Conservation (phyloP, 2,888 invertebrate genomes). For the Mayetiola destructor region DNA sequence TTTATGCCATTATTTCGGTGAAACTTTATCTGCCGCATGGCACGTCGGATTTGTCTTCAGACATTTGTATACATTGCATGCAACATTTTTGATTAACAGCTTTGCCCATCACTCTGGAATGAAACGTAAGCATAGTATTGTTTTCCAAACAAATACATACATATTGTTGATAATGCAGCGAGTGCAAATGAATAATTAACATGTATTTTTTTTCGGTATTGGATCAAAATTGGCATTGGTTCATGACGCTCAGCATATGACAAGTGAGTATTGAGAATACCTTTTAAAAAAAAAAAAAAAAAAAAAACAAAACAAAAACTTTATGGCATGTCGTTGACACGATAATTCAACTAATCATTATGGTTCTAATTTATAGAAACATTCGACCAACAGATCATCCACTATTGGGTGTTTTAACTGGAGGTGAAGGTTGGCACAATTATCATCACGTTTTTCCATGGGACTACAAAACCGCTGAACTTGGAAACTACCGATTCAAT, state of each 20-base stretch:
- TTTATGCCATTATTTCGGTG: constrained; percentile 64
- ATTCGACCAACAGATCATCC: constrained; percentile 4
- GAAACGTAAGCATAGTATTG: no score
- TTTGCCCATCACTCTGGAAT: constrained; percentile 87
- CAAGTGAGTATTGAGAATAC: no score
- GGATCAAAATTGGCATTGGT: no score
- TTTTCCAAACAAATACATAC: no score
- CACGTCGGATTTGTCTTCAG: constrained; percentile 59
- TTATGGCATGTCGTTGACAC: no score
- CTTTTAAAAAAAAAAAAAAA: no score
- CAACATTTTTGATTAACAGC: constrained; percentile 88
- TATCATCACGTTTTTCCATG: constrained; percentile 81
- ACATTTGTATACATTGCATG: constrained; percentile 63
- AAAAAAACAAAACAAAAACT: no score
- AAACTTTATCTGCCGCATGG: constrained; percentile 57
- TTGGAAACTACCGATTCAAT: constrained; percentile 50
- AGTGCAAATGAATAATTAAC: no score
- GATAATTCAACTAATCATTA: no score
- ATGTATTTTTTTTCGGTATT: no score
- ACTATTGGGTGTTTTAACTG: constrained; percentile 35
- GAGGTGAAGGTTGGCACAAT: constrained; percentile 75
- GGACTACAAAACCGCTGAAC: constrained; percentile 62
- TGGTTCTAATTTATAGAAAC: no score
- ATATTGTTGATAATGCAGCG: no score
- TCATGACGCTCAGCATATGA: constrained; percentile 84